phyloP scores from a whole-genome alignment of 2,888 invertebrate genomes.

The Xylophagus ater region DNA sequence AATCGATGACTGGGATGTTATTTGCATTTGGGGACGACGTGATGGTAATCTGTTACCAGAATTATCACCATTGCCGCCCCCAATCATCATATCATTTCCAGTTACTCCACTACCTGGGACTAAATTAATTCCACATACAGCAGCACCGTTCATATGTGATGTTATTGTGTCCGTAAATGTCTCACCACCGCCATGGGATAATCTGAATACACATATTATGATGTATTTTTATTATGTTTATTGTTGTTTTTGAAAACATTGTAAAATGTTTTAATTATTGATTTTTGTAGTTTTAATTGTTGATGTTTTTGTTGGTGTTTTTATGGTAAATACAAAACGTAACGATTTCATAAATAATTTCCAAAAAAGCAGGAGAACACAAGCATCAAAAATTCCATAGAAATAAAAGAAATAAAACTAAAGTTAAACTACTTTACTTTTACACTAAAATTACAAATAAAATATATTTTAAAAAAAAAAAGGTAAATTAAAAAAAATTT shows the following conservation, averaged over 20 bases:
- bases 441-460: not conserved
- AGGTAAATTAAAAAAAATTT: not conserved
- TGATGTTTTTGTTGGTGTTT: not conserved
- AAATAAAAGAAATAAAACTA: constrained; percentile 1
- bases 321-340: not conserved
- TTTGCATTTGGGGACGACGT: constrained; percentile 30
- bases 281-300: constrained; percentile 1
- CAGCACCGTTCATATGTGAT: constrained; percentile 15
- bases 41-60: constrained; percentile 25
- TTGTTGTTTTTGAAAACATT: constrained; percentile 16
- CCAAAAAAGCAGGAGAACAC: too few relatives aligned
- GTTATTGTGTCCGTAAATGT: constrained; percentile 4
- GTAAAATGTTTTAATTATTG: constrained; percentile 15
- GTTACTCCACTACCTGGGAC: constrained; percentile 14
- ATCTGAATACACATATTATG: not conserved
- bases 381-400: too few relatives aligned
- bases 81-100: constrained; percentile 18
- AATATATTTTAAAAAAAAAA: not conserved
- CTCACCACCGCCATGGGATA: constrained; percentile 6
- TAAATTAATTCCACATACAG: constrained; percentile 8
- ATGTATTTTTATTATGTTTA: constrained; percentile 17
- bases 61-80: constrained; percentile 20
- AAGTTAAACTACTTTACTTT: not conserved
- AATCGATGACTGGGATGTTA: constrained; percentile 18
- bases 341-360: not conserved